A percentile compares a stretch with the other conserved stretches of the same genome.
Evolutionary conservation across 2,797 vertebrate species (phyloP).

Genomic region (Cossypha caffra): DNA sequence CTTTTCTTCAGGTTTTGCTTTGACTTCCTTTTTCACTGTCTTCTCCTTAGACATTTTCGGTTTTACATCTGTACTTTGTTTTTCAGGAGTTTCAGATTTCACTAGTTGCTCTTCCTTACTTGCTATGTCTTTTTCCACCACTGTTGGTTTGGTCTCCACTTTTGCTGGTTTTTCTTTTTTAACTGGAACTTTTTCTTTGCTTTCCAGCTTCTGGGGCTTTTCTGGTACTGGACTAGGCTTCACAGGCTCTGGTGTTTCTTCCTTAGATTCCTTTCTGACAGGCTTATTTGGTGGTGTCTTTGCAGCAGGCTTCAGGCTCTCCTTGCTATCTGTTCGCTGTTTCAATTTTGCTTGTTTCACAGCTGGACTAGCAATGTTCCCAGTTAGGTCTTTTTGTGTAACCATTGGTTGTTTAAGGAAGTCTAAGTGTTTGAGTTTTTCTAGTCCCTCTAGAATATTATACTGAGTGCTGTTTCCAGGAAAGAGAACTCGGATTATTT

Average conservation of each 20-base stretch:
- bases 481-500: conserved; percentile 94
- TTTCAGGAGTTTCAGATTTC: conserved; percentile 84
- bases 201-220: conserved; percentile 85
- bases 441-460: conserved; percentile 92
- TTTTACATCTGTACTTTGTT: conserved; percentile 86
- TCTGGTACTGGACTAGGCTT: conserved; percentile 80
- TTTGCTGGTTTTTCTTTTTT: conserved; percentile 86
- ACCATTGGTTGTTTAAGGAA: conserved; percentile 91
- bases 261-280: conserved; percentile 88
- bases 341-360: conserved; percentile 92
- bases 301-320: conserved; percentile 89
- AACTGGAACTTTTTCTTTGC: conserved; percentile 86
- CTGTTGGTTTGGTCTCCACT: conserved; percentile 74
- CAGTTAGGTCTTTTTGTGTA: conserved; percentile 88
- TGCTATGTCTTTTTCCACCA: conserved; percentile 80
- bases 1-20: conserved; percentile 84
- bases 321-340: conserved; percentile 91
- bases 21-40: conserved; percentile 85
- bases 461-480: conserved; percentile 95
- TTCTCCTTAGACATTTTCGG: conserved; percentile 86
- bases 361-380: conserved; percentile 77
- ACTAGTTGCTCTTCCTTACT: conserved; percentile 80
- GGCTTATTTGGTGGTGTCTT: conserved; percentile 85
- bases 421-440: conserved; percentile 96
- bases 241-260: conserved; percentile 82